Conservation (phyloP, 2,888 invertebrate species). For the Ormyrus labotus region DNA sequence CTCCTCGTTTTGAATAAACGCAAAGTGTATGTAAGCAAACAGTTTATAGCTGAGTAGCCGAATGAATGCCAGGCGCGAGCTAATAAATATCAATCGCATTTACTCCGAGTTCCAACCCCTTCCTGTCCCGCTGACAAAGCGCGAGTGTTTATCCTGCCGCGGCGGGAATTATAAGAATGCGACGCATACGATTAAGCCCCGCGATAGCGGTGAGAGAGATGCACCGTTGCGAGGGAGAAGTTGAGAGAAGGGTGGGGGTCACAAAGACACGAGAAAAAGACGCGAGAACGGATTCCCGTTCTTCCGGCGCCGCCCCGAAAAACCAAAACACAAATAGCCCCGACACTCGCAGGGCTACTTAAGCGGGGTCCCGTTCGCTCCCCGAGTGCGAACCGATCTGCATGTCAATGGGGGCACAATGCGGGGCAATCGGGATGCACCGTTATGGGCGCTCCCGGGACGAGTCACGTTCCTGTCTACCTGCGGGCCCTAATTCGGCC, state of each 20-base stretch:
- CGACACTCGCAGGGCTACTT: constrained; percentile 66
- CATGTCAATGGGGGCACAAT: constrained; percentile 71
- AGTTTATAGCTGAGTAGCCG: not conserved
- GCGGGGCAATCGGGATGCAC: constrained; percentile 71
- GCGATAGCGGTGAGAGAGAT: constrained; percentile 6
- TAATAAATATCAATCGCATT: constrained; percentile 14
- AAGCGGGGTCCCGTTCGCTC: constrained; percentile 53
- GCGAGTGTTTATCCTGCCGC: not conserved
- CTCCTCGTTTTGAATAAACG: too few relatives aligned
- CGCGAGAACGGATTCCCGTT: constrained; percentile 49
- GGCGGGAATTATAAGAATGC: not conserved
- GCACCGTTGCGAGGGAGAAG: constrained; percentile 46
- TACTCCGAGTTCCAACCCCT: not conserved
- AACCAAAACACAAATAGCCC: constrained; percentile 75
- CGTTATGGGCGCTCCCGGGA: constrained; percentile 64
- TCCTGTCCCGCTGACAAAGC: not conserved
- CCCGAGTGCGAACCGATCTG: constrained; percentile 70
- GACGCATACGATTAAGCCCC: not conserved
- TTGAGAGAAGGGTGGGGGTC: constrained; percentile 44
- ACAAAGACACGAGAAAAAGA: constrained; percentile 59
- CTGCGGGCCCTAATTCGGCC: constrained; percentile 11
- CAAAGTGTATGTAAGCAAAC: too few relatives aligned
- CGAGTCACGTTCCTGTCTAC: constrained; percentile 66
- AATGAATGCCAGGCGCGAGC: not conserved
- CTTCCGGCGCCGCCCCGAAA: constrained; percentile 71